Base-by-base conservation (phyloP, 2,888 invertebrate genomes). In the Chydorus sphaericus region DNA sequence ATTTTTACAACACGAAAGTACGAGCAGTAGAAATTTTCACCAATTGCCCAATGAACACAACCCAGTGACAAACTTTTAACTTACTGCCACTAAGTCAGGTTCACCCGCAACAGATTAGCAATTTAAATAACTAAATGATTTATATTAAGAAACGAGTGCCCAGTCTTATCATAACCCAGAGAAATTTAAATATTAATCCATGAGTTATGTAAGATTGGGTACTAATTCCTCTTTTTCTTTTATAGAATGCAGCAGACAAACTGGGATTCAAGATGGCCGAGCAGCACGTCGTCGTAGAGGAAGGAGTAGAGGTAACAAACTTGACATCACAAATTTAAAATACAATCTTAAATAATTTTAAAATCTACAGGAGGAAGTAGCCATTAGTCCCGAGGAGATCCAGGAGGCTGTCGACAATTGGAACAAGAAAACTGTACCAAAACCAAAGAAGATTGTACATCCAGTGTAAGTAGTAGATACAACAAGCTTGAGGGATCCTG, bases 351-450 rank as follows among this genome's bases (percentile, higher is more conserved):
- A 44, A 23, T 44, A 44, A 44, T 44, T 23, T 16, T 28, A 20
- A 16, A 20, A 26, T 7, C 28, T 44, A 14, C 26, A 44, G 54
- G 61, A 59, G 52, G 57, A 60, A 56, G 38, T 51, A 20, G 69
- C 73, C 0, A 70, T 75, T 0, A 71, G 76, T 0, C 67, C 73
- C 0, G 81, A 81, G 39, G 84, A 85, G 64, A 63, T 83, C 1
- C 70, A 71, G 48, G 66, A 70, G 0, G 83, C 82, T 0, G 73
- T 73, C 61, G 72, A 74, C 1, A 73, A 75, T 37, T 85, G 83
- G 78, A 58, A 69, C 0, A 72, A 74, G 57, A 75, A 74, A 1
- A 60, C 66, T 3, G 26, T 29, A 4, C 20, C 16, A 2, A 49
- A 49, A 26, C 48, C 36, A 36, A 23, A 23, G 11, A 18, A 29